Conservation (phyloP, 2,888 invertebrate genomes). For the Globia sparganii region DNA sequence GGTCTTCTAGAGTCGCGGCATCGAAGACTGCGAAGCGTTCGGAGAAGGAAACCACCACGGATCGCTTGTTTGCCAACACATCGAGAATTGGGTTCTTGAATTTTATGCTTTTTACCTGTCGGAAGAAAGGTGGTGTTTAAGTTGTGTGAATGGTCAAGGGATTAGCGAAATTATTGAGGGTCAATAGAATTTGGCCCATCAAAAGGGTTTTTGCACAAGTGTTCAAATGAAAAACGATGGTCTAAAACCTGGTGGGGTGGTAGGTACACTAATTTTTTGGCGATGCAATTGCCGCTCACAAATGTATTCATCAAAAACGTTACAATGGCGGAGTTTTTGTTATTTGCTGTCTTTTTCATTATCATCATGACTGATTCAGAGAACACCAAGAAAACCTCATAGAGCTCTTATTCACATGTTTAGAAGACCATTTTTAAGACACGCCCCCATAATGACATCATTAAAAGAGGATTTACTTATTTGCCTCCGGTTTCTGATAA, state of each 20-base stretch:
- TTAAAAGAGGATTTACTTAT: not conserved
- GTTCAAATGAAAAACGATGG: not conserved
- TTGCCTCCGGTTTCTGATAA: conserved; percentile 36
- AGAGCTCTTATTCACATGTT: not conserved
- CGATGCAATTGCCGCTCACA: not conserved
- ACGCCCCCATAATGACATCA: conserved; percentile 23
- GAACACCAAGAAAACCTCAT: not conserved
- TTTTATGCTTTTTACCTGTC: conserved; percentile 95
- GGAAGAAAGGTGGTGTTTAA: not conserved
- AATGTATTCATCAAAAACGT: not conserved
- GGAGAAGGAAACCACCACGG: conserved; percentile 96
- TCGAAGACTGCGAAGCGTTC: conserved; percentile 98
- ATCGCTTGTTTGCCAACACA: conserved; percentile 96
- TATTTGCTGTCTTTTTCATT: not conserved
- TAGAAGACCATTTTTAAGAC: not conserved
- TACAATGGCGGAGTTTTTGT: not conserved
- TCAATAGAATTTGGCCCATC: not conserved
- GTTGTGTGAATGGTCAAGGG: too few species aligned
- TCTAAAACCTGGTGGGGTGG: not conserved
- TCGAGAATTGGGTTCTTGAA: conserved; percentile 97
- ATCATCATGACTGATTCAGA: not conserved
- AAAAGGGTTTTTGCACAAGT: not conserved
- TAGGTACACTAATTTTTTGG: not conserved
- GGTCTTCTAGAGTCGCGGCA: conserved; percentile 96
- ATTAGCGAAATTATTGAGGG: not conserved